phyloP scores from a whole-genome alignment of 2,113 vertebrate genomes.

The Spilogale gracilis region DNA sequence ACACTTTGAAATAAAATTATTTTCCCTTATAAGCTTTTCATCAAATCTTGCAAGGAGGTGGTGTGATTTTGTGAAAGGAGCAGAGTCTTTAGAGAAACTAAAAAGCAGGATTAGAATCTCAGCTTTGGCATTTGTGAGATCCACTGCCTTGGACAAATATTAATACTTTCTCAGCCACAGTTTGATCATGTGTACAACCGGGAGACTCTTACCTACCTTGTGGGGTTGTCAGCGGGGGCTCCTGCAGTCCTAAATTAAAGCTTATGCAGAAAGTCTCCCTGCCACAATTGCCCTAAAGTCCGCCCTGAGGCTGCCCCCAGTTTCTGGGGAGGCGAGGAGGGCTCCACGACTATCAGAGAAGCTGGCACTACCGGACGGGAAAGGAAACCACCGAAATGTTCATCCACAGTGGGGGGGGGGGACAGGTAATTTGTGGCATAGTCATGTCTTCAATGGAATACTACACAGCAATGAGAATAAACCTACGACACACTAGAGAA shows the following conservation, averaged over 20 bases:
- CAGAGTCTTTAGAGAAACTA: background rate
- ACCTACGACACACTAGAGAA: accelerated
- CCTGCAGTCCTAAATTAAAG: background rate
- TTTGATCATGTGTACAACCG: background rate
- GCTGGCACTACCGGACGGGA: background rate
- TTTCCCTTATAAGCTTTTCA: constrained; percentile 12
- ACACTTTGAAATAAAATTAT: background rate
- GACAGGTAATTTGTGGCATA: background rate
- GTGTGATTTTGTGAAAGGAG: background rate
- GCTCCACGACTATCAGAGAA: background rate
- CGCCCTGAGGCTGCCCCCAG: background rate
- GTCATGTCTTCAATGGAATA: background rate
- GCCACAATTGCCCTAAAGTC: background rate
- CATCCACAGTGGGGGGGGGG: no score
- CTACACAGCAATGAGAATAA: accelerated
- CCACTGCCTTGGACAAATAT: background rate
- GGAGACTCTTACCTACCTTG: background rate
- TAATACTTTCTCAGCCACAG: background rate
- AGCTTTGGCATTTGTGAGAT: background rate
- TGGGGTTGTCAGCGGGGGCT: background rate
- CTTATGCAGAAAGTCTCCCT: background rate
- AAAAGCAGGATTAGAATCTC: background rate
- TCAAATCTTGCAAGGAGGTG: background rate
- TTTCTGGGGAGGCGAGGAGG: background rate
- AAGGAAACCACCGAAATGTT: background rate